Conservation (phyloP, 1,140 invertebrate genomes). For the Drosophila nigrodunni region DNA sequence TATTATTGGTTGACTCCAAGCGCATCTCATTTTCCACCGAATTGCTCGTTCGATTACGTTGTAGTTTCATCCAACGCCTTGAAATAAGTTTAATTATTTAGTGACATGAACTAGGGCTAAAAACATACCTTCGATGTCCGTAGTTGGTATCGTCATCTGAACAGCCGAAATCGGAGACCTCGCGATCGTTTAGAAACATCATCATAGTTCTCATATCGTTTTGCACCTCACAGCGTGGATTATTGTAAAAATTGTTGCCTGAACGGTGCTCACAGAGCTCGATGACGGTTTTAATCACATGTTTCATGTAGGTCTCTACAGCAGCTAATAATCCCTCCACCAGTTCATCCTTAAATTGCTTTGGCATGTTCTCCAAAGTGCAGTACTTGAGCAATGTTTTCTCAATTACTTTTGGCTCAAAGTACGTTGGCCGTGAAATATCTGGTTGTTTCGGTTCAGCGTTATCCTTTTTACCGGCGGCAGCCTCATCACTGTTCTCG, state of each 20-base stretch:
- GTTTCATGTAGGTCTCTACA: slow-evolving; percentile 56
- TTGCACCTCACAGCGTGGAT: slow-evolving; percentile 25
- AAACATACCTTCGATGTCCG: slow-evolving; percentile 29
- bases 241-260: slow-evolving; percentile 34
- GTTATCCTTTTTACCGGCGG: not conserved
- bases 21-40: slow-evolving; percentile 5
- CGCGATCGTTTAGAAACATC: slow-evolving; percentile 52
- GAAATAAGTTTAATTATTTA: not conserved
- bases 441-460: not conserved
- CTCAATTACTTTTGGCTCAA: slow-evolving; percentile 30
- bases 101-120: no score
- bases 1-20: slow-evolving; percentile 44
- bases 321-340: slow-evolving; percentile 48
- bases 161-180: slow-evolving; percentile 29
- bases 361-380: not conserved
- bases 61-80: slow-evolving; percentile 38
- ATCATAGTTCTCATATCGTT: slow-evolving; percentile 44
- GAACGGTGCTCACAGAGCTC: slow-evolving; percentile 50
- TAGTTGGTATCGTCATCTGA: slow-evolving; percentile 49
- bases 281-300: slow-evolving; percentile 6
- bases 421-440: slow-evolving; percentile 36
- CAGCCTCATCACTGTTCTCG: slow-evolving; percentile 1
- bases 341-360: not conserved
- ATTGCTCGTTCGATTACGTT: not conserved
- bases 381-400: slow-evolving; percentile 30